phyloP scores from a whole-genome alignment of 2,888 invertebrate genomes.

The Phrixothrix hirtus region DNA sequence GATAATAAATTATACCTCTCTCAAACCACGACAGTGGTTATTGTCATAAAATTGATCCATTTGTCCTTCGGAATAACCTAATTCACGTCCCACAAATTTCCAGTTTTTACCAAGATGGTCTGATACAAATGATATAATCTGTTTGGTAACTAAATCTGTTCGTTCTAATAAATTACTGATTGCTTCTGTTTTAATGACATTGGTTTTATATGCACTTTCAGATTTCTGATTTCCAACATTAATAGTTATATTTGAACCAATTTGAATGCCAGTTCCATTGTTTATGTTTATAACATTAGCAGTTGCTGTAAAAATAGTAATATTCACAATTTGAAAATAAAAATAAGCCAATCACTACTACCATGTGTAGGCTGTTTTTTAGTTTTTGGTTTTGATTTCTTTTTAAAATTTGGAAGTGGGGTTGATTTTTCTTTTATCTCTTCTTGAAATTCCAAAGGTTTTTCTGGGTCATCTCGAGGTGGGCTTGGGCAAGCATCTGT shows the following conservation, averaged over 20 bases:
- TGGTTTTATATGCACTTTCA: constrained; percentile 36
- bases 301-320: constrained; percentile 50
- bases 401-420: constrained; percentile 2
- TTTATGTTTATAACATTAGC: constrained; percentile 60
- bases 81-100: constrained; percentile 60
- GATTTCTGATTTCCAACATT: constrained; percentile 39
- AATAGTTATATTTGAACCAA: constrained; percentile 56
- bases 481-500: constrained; percentile 41
- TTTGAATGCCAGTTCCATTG: constrained; percentile 56
- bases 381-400: constrained; percentile 11
- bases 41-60: constrained; percentile 63
- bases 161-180: constrained; percentile 35
- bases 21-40: constrained; percentile 58
- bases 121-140: constrained; percentile 62
- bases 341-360: neutral
- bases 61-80: constrained; percentile 64
- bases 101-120: constrained; percentile 65
- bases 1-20: no score
- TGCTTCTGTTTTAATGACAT: constrained; percentile 38
- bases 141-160: constrained; percentile 54
- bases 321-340: no score
- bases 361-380: constrained; percentile 6
- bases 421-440: constrained; percentile 3
- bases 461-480: constrained; percentile 27
- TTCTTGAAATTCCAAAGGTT: constrained; percentile 17